These are phyloP conservation scores for Ahaetulla prasina DNA, from an alignment of 2,113 vertebrate genomes.

Conservation along the genomic window DNA sequence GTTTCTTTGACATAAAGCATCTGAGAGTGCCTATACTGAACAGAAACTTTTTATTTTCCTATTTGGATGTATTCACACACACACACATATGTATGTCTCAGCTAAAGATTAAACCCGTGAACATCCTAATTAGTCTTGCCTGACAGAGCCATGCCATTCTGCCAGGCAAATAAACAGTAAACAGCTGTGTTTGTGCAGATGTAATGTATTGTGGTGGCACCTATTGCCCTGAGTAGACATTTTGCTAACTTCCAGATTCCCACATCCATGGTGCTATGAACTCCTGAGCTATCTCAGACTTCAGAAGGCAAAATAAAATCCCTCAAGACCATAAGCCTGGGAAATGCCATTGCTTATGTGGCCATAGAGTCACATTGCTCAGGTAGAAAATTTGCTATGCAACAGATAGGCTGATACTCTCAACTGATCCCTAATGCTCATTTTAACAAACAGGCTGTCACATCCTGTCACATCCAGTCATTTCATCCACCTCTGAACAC, in stretches of 20 bases:
- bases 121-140: not conserved
- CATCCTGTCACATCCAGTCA: not conserved
- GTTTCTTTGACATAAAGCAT: not conserved
- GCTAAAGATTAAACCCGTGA: not conserved
- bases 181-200: not conserved
- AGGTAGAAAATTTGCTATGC: not conserved
- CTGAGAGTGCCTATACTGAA: conserved; percentile 20
- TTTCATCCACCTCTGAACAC: not conserved
- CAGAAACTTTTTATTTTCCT: not conserved
- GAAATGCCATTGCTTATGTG: not conserved
- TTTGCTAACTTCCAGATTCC: not conserved
- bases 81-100: not conserved
- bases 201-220: not conserved
- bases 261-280: not conserved
- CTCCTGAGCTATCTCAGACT: not conserved
- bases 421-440: not conserved
- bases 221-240: not conserved
- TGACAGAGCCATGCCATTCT: not conserved
- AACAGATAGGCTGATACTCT: not conserved
- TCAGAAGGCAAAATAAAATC: not conserved
- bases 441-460: not conserved
- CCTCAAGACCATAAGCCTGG: not conserved
- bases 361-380: not conserved
- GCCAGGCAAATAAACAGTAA: not conserved
- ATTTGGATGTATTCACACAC: not conserved